Evolutionary conservation across 2,888 invertebrate genomes (phyloP).

Genomic region (Bombylius major): DNA sequence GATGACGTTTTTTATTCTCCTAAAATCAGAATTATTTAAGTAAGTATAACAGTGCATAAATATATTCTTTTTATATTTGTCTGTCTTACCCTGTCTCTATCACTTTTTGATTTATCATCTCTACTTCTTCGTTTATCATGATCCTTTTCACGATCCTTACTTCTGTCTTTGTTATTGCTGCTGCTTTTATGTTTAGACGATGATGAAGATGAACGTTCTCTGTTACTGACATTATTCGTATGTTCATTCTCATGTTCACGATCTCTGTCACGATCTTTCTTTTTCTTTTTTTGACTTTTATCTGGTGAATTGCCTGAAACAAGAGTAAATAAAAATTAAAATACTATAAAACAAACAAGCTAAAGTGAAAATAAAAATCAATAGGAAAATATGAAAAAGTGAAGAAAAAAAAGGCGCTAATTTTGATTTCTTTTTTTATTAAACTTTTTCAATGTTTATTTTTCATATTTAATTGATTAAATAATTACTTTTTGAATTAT

Average conservation of each 20-base stretch:
- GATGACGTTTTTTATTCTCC: conserved; percentile 7
- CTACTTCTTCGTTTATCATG: background rate
- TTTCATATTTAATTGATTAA: background rate
- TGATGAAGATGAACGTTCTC: conserved; percentile 1
- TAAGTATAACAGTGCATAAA: too few species aligned
- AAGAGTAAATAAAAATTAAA: background rate
- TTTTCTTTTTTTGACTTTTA: conserved; percentile 33
- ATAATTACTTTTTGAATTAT: conserved; percentile 1
- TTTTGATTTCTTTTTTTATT: too few species aligned
- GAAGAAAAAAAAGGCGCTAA: too few species aligned
- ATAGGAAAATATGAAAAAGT: too few species aligned
- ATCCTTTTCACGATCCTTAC: conserved; percentile 12
- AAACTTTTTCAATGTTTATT: background rate
- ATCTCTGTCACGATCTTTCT: conserved; percentile 28
- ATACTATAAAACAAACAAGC: background rate
- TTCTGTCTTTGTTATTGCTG: conserved; percentile 9
- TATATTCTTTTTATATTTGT: too few species aligned
- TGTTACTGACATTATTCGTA: conserved; percentile 12
- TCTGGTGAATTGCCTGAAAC: conserved; percentile 13
- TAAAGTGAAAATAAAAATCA: too few species aligned
- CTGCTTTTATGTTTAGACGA: conserved; percentile 4
- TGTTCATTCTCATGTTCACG: conserved; percentile 18
- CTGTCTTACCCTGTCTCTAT: background rate
- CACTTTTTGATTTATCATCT: background rate
- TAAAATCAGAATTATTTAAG: background rate